A percentile compares a stretch with the other conserved stretches of the same genome.
These are phyloP conservation scores for Cossypha caffra DNA, from an alignment of 2,797 vertebrate species.

Conservation along the genomic window DNA sequence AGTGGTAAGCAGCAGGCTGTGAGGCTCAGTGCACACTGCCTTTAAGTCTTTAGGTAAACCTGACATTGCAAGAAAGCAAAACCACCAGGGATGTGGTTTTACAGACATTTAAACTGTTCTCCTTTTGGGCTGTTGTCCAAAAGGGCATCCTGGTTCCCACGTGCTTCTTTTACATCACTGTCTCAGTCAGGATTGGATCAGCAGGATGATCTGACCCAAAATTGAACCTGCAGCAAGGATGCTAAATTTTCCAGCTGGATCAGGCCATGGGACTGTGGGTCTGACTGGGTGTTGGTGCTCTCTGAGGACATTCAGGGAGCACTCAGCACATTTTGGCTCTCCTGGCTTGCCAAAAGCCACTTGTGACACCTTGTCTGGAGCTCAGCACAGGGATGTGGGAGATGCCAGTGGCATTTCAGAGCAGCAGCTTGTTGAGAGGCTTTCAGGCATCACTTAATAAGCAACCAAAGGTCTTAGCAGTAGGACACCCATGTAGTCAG, in stretches of 20 bases:
- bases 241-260: neutral
- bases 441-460: constrained; percentile 46
- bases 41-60: neutral
- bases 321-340: neutral
- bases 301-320: neutral
- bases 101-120: neutral
- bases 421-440: neutral
- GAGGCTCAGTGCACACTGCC: neutral
- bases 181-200: neutral
- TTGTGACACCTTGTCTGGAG: neutral
- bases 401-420: neutral
- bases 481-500: neutral
- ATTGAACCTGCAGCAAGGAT: neutral
- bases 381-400: neutral
- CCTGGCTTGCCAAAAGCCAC: fast-evolving
- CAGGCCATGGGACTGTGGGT: neutral
- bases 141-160: neutral
- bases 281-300: neutral
- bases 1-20: neutral
- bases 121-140: neutral
- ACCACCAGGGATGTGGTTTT: constrained; percentile 15
- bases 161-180: neutral
- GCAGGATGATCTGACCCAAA: neutral
- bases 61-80: neutral
- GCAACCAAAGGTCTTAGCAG: constrained; percentile 19